A percentile compares a stretch with the other conserved stretches of the same genome.
Evolutionary conservation across 2,888 invertebrate genomes (phyloP).

Genomic region (Chesias legatella): DNA sequence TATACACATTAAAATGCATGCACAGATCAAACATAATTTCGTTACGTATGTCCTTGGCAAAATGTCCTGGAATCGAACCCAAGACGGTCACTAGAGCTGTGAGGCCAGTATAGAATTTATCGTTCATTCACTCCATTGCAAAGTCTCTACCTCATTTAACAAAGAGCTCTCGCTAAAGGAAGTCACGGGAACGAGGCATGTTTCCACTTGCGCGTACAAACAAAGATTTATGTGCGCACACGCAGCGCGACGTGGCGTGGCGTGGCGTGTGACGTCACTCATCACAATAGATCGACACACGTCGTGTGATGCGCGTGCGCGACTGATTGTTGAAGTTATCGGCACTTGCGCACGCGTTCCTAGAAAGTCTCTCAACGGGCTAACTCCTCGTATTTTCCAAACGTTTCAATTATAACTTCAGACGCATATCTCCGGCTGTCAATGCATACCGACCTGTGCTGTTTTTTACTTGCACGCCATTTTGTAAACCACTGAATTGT

Average conservation of each 20-base stretch:
- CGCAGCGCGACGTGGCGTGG: too few species aligned
- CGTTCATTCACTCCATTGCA: not conserved
- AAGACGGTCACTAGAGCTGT: too few species aligned
- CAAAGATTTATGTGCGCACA: slow-evolving; percentile 55
- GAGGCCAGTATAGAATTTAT: too few species aligned
- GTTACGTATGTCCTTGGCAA: too few species aligned
- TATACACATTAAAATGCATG: slow-evolving; percentile 9
- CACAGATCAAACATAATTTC: too few species aligned
- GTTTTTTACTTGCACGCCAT: slow-evolving; percentile 12
- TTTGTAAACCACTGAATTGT: slow-evolving; percentile 1
- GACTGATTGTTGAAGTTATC: slow-evolving; percentile 35
- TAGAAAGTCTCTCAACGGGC: slow-evolving; percentile 55
- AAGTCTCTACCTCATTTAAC: slow-evolving; percentile 3
- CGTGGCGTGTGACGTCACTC: slow-evolving; percentile 40
- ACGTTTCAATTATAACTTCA: slow-evolving; percentile 42
- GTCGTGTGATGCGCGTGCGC: slow-evolving; percentile 26
- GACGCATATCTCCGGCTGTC: slow-evolving; percentile 18
- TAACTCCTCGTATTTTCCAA: slow-evolving; percentile 61
- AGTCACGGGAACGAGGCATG: slow-evolving; percentile 26
- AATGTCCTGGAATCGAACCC: too few species aligned
- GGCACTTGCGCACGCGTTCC: slow-evolving; percentile 67
- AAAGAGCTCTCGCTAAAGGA: slow-evolving; percentile 13
- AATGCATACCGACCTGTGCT: slow-evolving; percentile 13
- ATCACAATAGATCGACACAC: slow-evolving; percentile 40
- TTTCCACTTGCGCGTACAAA: slow-evolving; percentile 48